Conservation (phyloP, 1,140 invertebrate species). For the Aphelenchoides fujianensis region DNA sequence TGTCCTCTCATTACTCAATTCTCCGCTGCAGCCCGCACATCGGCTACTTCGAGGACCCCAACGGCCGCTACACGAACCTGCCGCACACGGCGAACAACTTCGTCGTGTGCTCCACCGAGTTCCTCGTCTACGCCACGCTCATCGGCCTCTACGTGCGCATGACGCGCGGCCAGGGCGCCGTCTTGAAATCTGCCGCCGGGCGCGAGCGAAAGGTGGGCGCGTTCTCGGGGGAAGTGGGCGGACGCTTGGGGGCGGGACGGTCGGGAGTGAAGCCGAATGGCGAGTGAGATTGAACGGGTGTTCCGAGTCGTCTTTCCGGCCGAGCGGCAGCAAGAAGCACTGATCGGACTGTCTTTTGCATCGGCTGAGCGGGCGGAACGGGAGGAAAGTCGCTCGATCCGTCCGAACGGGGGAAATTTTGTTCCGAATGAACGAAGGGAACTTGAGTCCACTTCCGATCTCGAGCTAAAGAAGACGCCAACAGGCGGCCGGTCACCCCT, state of each 20-base stretch:
- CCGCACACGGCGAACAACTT: constrained; percentile 16
- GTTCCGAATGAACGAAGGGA: too few relatives aligned
- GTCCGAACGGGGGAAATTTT: background rate
- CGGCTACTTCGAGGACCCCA: constrained; percentile 2
- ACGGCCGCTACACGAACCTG: background rate
- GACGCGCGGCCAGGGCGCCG: background rate
- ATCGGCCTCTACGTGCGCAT: constrained; percentile 11
- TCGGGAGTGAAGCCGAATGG: too few relatives aligned
- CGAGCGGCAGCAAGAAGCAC: background rate
- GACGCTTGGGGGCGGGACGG: too few relatives aligned
- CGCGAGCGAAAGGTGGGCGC: constrained; percentile 8
- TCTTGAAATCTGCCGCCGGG: background rate
- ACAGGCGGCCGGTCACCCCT: too few relatives aligned
- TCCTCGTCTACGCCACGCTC: constrained; percentile 3
- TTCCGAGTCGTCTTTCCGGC: too few relatives aligned
- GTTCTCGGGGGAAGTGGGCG: too few relatives aligned
- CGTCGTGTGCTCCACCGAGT: background rate
- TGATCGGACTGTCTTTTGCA: background rate
- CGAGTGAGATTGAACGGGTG: too few relatives aligned
- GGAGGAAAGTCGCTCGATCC: background rate
- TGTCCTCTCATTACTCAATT: too few relatives aligned
- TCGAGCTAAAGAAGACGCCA: too few relatives aligned
- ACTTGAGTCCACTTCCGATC: too few relatives aligned
- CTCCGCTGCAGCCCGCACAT: constrained; percentile 4
- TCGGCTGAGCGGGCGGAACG: background rate